These are phyloP conservation scores for Drosophila watanabei DNA, from an alignment of 1,140 invertebrate species.

Conservation along the genomic window DNA sequence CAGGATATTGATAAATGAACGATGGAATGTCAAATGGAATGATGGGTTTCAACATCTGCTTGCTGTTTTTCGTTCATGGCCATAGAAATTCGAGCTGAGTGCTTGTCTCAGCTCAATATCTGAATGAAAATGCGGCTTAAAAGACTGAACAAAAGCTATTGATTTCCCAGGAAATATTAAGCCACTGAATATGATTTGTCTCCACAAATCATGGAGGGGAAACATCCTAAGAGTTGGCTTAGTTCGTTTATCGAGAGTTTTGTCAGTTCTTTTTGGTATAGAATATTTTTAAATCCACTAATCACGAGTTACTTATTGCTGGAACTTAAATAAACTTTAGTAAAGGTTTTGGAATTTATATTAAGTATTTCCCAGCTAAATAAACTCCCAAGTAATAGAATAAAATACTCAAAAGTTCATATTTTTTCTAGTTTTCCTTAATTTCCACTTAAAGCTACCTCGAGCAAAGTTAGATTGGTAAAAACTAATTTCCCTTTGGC, in stretches of 20 bases:
- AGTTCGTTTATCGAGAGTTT: not conserved
- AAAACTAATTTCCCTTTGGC: constrained; percentile 47
- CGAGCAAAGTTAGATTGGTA: constrained; percentile 14
- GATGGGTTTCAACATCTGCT: constrained; percentile 12
- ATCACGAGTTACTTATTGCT: not conserved
- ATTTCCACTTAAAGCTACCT: not conserved
- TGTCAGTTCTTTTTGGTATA: no score
- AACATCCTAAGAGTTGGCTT: no score
- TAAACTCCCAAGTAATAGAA: not conserved
- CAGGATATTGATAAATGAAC: constrained; percentile 22
- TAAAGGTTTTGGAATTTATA: not conserved
- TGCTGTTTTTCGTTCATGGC: constrained; percentile 5
- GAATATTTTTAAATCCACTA: not conserved
- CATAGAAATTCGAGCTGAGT: constrained; percentile 6
- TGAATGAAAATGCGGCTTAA: constrained; percentile 9
- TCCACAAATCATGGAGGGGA: not conserved
- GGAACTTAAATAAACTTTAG: not conserved
- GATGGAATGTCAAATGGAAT: constrained; percentile 10
- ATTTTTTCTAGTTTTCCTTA: not conserved
- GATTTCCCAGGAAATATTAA: not conserved
- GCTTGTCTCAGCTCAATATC: constrained; percentile 9
- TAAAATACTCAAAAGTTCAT: not conserved
- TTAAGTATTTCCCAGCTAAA: not conserved
- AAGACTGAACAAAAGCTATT: not conserved
- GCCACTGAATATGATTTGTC: not conserved